These are phyloP conservation scores for Eilema sororculum DNA, from an alignment of 2,888 invertebrate species.

Conservation along the genomic window DNA sequence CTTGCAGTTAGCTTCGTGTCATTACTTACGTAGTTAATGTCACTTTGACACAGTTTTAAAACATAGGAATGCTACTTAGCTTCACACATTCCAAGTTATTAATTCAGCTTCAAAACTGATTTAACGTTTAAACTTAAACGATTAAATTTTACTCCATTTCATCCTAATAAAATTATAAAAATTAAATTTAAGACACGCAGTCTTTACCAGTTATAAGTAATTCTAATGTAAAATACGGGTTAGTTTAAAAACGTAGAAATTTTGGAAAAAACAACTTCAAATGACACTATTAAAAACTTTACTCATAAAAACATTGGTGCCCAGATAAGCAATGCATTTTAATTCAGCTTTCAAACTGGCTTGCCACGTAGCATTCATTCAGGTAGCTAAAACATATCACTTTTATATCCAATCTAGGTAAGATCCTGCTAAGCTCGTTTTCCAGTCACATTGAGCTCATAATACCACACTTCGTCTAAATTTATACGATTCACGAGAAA, in stretches of 20 bases:
- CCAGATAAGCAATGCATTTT: slow-evolving; percentile 30
- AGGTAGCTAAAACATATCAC: not conserved
- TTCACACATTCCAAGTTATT: too few relatives aligned
- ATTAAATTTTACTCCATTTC: too few relatives aligned
- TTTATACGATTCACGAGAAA: slow-evolving; percentile 17
- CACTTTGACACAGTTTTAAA: too few relatives aligned
- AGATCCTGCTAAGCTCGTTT: slow-evolving; percentile 12
- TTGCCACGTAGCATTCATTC: slow-evolving; percentile 23
- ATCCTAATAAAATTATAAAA: too few relatives aligned
- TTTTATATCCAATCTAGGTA: not conserved
- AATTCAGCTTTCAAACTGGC: slow-evolving; percentile 27
- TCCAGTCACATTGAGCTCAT: slow-evolving; percentile 22
- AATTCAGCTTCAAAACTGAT: too few relatives aligned
- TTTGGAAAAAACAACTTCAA: slow-evolving; percentile 9
- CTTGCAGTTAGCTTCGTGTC: not conserved
- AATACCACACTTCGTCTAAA: slow-evolving; percentile 21
- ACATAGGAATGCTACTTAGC: too few relatives aligned
- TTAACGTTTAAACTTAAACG: too few relatives aligned
- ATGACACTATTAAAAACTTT: not conserved
- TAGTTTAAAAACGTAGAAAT: slow-evolving; percentile 9
- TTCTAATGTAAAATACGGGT: not conserved
- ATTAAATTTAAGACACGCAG: too few relatives aligned
- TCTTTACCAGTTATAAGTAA: too few relatives aligned
- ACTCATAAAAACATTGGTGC: slow-evolving; percentile 13
- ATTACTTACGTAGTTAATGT: not conserved